Evolutionary conservation across 2,888 invertebrate species (phyloP).

Genomic region (Microctonus brassicae): DNA sequence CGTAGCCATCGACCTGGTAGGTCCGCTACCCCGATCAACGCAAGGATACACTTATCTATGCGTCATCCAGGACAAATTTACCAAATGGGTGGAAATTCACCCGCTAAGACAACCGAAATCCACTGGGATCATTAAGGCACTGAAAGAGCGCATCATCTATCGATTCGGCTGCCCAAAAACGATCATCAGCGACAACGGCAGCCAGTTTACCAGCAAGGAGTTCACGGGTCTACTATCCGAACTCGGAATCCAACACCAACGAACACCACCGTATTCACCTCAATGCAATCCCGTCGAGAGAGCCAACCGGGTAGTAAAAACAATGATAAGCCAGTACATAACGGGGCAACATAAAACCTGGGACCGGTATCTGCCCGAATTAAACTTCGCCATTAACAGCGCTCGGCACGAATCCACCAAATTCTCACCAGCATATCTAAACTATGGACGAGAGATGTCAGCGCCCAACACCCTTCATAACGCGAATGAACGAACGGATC

Average conservation of each 20-base stretch:
- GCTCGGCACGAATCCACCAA: conserved; percentile 51
- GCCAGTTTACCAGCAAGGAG: no score
- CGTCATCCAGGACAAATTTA: conserved; percentile 37
- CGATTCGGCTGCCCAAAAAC: conserved; percentile 46
- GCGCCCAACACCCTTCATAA: no score
- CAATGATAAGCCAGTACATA: conserved; percentile 31
- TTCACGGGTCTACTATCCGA: background rate
- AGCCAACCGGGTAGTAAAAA: conserved; percentile 31
- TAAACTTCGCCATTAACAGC: conserved; percentile 51
- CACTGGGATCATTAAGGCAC: background rate
- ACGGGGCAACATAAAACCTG: conserved; percentile 37
- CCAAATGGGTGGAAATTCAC: conserved; percentile 21
- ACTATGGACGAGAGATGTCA: conserved; percentile 44
- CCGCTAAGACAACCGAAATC: conserved; percentile 14
- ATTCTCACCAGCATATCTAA: conserved; percentile 51
- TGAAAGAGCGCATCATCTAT: conserved; percentile 40
- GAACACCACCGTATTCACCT: conserved; percentile 35
- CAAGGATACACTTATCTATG: conserved; percentile 35
- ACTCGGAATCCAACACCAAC: conserved; percentile 16
- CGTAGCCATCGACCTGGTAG: background rate
- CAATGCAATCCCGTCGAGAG: conserved; percentile 40
- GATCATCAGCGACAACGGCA: conserved; percentile 47
- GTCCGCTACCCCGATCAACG: background rate
- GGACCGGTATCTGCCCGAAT: conserved; percentile 49
- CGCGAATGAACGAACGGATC: no score